Percentiles rank a stretch among this genome's conserved stretches.
These are phyloP conservation scores for Pseudococcus longispinus DNA, from an alignment of 2,888 invertebrate genomes.

Conservation along the genomic window DNA sequence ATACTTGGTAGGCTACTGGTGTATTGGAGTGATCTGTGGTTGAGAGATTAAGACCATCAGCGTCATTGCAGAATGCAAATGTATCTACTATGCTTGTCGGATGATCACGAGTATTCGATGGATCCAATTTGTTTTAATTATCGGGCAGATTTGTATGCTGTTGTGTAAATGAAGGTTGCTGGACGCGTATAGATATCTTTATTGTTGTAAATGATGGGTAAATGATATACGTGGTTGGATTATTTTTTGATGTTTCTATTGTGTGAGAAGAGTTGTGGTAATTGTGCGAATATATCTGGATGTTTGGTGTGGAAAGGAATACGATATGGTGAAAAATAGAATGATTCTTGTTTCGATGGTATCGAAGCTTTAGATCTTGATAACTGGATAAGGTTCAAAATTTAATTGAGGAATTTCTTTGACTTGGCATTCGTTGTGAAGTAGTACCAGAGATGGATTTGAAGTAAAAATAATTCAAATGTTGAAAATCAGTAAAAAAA, in stretches of 20 bases:
- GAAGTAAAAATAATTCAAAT: too few relatives aligned
- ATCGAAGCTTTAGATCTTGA: background rate
- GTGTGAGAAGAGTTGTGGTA: background rate
- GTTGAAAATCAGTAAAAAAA: too few relatives aligned
- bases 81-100: background rate
- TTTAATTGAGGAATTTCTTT: background rate
- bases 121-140: background rate
- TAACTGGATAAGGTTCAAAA: background rate
- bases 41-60: background rate
- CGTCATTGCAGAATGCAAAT: background rate
- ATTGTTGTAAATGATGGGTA: background rate
- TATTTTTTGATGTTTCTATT: background rate
- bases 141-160: background rate
- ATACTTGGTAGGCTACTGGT: background rate
- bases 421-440: background rate
- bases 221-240: background rate
- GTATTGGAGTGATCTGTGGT: background rate
- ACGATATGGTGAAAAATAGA: background rate
- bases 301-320: background rate
- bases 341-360: background rate
- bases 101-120: background rate
- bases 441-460: too few relatives aligned
- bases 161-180: background rate
- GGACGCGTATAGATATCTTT: background rate
- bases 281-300: background rate